Evolutionary conservation across 2,797 vertebrate species (phyloP).

Genomic region (Tokudaia tokunoshimensis): DNA sequence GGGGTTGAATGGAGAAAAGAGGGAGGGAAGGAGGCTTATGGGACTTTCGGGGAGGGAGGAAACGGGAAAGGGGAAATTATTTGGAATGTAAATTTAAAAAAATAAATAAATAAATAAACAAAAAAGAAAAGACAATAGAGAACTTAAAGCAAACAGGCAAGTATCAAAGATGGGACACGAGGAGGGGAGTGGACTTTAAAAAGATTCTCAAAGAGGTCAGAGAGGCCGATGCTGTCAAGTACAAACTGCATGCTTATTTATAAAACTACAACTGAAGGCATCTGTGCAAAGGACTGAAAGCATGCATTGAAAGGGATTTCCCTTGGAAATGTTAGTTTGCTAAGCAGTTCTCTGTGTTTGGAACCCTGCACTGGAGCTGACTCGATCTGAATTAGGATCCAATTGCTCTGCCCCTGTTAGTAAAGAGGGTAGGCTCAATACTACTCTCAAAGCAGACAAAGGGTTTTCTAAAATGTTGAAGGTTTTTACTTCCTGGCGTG

Average conservation of each 20-base stretch:
- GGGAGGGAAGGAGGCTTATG: too few species aligned
- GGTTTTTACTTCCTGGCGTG: not conserved
- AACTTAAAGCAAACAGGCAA: not conserved
- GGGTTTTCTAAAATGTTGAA: not conserved
- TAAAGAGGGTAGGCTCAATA: not conserved
- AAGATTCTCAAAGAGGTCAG: not conserved
- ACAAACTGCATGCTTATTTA: not conserved
- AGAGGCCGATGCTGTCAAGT: not conserved
- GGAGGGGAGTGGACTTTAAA: not conserved
- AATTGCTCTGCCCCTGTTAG: not conserved
- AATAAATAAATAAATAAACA: too few species aligned
- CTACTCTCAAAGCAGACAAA: not conserved
- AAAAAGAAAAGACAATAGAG: not conserved
- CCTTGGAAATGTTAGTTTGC: slow-evolving; percentile 4
- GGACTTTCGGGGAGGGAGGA: too few species aligned
- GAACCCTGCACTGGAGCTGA: not conserved
- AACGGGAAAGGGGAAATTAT: too few species aligned
- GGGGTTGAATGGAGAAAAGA: too few species aligned
- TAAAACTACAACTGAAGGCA: not conserved
- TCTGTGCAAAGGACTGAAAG: not conserved
- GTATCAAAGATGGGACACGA: not conserved
- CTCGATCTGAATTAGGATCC: not conserved
- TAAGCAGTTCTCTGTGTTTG: not conserved
- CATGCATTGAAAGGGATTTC: not conserved
- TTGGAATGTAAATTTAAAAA: too few species aligned